phyloP scores from a whole-genome alignment of 2,797 vertebrate genomes.

The Hapalemur alaotrensis region DNA sequence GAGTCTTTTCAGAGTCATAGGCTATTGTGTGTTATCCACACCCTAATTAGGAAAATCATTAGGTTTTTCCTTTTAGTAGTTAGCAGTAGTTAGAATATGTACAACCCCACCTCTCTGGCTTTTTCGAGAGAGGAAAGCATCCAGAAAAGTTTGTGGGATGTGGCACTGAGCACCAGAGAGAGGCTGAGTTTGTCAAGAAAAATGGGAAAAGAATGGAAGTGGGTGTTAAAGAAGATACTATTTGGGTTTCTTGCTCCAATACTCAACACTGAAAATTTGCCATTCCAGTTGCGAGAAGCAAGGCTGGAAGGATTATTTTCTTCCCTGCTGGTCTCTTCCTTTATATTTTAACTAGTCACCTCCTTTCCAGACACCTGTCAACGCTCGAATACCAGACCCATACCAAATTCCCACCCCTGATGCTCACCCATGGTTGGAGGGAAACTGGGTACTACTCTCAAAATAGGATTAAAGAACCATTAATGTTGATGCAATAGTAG shows the following conservation, averaged over 20 bases:
- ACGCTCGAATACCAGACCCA: background rate
- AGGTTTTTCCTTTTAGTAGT: conserved; percentile 29
- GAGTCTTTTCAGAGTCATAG: background rate
- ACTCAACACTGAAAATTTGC: background rate
- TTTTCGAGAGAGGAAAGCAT: background rate
- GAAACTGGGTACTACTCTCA: background rate
- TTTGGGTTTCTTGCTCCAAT: background rate
- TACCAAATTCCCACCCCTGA: background rate
- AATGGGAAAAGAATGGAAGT: background rate
- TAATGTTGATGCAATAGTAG: background rate
- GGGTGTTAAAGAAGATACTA: background rate
- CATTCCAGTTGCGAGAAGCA: background rate
- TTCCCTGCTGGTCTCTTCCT: background rate
- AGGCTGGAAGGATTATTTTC: background rate
- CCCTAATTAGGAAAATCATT: background rate
- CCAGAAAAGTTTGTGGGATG: background rate
- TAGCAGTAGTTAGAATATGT: background rate
- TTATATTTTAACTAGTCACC: background rate
- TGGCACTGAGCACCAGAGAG: background rate
- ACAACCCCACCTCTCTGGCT: background rate
- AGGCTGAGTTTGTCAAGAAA: background rate
- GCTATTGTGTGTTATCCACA: conserved; percentile 7
- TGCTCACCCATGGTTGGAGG: background rate
- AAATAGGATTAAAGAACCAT: background rate
- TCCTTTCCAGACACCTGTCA: background rate